Evolutionary conservation across 1,140 invertebrate species (phyloP), one percentile per base, ranked within the genome.

Genomic region (Micrasema minimum): DNA sequence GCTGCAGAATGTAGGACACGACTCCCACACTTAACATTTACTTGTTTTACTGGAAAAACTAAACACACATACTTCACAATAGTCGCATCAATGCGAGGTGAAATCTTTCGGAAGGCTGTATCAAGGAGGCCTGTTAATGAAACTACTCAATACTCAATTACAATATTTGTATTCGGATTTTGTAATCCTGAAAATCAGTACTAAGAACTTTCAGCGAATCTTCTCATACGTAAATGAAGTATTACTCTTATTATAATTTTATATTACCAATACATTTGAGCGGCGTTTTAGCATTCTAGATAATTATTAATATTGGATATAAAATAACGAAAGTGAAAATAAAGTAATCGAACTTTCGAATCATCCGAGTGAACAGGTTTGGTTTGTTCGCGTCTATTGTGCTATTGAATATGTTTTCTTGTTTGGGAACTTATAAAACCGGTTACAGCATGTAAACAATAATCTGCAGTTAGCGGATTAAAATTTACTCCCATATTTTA

Each of bases 291-390:
- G 23, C 50, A n/a, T n/a, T 26, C 18, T 26, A n/a, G 20, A 53
- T 53, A 53, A 12, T 53, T 26, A 1, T 55, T 20, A 23, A 31
- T n/a, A 51, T 22, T 51, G 48, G 48, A 51, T 22, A 20, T 41
- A 59, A 59, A 59, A 41, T 59, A 41, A 10, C 18, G 55, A 59
- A 59, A 59, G 55, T 59, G 55, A 59, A 59, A 59, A 41, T 59
- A 41, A 41, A 31, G 26, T 20, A 38, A 59, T 41, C 37, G 55
- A 5, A 59, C 55, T 59, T 59, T 59, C 55, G 55, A 59, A 59
- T 59, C 26, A 31, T 59, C 37, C 35, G 55, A 59, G 35, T 53
- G 31, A 59, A 59, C 55, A 59, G 55, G 55, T 59, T 59, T 59
- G 55, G 55, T 41, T 16, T 37, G 31, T 18, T 57, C 31, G 31